These are phyloP conservation scores for Pachycephus smyrnensis DNA, from an alignment of 2,888 invertebrate species.

Conservation along the genomic window DNA sequence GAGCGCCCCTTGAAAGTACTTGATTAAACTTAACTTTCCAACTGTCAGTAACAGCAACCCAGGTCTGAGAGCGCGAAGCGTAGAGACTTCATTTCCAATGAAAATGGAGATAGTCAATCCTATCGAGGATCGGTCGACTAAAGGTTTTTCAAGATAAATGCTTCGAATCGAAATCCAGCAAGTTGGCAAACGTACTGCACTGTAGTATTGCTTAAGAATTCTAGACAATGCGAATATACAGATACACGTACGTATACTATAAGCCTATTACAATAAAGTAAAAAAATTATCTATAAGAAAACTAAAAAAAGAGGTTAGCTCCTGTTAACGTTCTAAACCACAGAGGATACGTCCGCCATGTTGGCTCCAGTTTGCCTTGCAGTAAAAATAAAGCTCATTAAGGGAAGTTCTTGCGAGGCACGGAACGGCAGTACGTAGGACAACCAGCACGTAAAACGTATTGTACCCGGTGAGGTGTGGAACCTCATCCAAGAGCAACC, in stretches of 20 bases:
- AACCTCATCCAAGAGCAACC: neutral
- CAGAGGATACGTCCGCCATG: neutral
- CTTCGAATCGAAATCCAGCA: neutral
- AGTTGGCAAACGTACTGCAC: neutral
- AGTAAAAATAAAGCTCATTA: neutral
- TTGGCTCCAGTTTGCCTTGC: neutral
- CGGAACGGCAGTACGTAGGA: neutral
- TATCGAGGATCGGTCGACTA: neutral
- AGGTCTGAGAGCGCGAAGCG: neutral
- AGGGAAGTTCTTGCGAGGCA: neutral
- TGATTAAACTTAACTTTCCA: slow-evolving; percentile 9
- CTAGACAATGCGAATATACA: neutral
- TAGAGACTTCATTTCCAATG: neutral
- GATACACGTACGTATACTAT: neutral
- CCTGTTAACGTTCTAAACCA: neutral
- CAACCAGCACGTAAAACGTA: neutral
- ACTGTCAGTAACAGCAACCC: slow-evolving; percentile 1
- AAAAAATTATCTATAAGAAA: neutral
- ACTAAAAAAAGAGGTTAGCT: neutral
- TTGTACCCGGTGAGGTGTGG: neutral
- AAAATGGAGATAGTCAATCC: slow-evolving; percentile 2
- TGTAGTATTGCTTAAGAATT: neutral
- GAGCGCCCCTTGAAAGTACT: slow-evolving; percentile 1
- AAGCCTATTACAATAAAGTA: neutral
- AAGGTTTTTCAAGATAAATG: neutral